These are phyloP conservation scores for Electrophaes corylata DNA, from an alignment of 2,888 invertebrate species.

Conservation along the genomic window DNA sequence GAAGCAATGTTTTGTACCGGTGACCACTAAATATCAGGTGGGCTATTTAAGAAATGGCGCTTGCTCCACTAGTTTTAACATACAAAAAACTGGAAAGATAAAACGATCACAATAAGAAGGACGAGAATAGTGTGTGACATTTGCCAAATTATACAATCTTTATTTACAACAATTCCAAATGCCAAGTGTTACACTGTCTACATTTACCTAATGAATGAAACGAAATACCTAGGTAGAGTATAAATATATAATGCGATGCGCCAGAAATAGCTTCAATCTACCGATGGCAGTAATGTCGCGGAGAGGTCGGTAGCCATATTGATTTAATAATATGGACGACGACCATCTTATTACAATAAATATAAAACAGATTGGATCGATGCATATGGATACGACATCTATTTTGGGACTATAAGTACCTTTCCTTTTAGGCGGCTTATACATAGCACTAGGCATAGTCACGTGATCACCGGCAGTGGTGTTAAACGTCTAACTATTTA, in stretches of 20 bases:
- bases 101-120: background rate
- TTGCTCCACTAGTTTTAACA: background rate
- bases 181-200: background rate
- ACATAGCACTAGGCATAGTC: too few relatives aligned
- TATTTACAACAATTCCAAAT: background rate
- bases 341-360: background rate
- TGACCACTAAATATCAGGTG: too few relatives aligned
- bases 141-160: background rate
- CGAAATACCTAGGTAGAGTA: background rate
- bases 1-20: too few relatives aligned
- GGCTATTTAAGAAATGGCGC: too few relatives aligned
- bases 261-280: slow-evolving; percentile 8
- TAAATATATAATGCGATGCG: slow-evolving; percentile 4
- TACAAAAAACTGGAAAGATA: background rate
- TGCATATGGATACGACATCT: background rate
- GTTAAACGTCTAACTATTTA: too few relatives aligned
- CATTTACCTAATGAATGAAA: background rate
- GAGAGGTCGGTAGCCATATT: background rate
- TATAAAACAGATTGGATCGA: background rate
- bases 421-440: background rate
- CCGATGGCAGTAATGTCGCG: slow-evolving; percentile 1
- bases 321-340: background rate
- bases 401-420: background rate
- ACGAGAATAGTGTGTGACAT: background rate
- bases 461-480: too few relatives aligned